Conservation (phyloP, 2,113 vertebrate species). For the Alligator sinensis region DNA sequence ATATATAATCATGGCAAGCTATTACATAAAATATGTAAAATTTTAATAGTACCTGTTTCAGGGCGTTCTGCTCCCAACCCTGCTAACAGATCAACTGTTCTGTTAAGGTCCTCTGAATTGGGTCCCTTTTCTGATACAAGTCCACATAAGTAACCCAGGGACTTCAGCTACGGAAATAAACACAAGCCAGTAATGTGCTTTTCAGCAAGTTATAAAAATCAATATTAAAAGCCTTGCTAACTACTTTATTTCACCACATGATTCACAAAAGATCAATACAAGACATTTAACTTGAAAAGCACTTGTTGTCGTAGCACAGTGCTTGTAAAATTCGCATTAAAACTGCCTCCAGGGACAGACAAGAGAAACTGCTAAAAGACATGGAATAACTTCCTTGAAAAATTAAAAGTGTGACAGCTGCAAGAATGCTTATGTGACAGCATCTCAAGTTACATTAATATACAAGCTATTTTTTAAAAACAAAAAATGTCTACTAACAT, state of each 20-base stretch:
- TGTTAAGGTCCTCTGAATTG: conserved; percentile 93
- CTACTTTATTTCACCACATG: neutral
- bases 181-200: neutral
- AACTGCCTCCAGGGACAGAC: neutral
- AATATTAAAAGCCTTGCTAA: neutral
- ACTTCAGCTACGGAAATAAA: conserved; percentile 84
- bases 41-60: conserved; percentile 86
- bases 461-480: no score
- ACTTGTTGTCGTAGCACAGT: neutral
- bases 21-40: fast-evolving
- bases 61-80: conserved; percentile 93
- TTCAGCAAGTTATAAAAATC: neutral
- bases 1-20: neutral
- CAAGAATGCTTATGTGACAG: no score
- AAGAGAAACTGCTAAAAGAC: neutral
- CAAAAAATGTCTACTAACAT: no score
- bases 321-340: neutral
- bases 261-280: neutral
- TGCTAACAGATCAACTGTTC: conserved; percentile 94
- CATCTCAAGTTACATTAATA: no score
- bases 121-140: conserved; percentile 92
- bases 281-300: neutral
- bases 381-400: neutral
- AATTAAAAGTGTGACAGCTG: neutral
- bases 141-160: conserved; percentile 92